Percentiles rank a stretch among this genome's conserved stretches.
phyloP scores from a whole-genome alignment of 2,797 vertebrate genomes.

The Zalophus californianus region DNA sequence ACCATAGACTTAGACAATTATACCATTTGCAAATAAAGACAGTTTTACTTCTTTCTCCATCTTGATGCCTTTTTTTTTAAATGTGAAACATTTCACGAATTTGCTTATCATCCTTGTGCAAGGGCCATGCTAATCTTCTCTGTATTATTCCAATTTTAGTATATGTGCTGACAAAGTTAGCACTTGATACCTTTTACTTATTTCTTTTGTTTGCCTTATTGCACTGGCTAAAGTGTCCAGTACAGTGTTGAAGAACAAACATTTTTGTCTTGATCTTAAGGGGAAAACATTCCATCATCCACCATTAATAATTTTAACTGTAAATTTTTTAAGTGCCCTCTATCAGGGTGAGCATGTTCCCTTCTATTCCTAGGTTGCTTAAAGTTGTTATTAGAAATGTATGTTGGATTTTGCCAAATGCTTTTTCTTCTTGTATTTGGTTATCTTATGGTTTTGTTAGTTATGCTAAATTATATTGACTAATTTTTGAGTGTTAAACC shows the following conservation, averaged over 20 bases:
- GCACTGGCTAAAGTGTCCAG: neutral
- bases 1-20: neutral
- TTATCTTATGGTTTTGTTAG: neutral
- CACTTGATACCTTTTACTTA: neutral
- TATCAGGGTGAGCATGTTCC: neutral
- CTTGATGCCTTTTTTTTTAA: neutral
- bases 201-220: neutral
- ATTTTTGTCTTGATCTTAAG: neutral
- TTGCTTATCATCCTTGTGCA: neutral
- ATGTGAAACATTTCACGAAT: neutral
- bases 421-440: neutral
- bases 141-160: neutral
- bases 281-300: neutral
- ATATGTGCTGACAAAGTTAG: neutral
- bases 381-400: neutral
- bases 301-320: neutral
- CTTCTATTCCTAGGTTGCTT: neutral
- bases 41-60: neutral
- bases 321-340: neutral
- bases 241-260: neutral
- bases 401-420: neutral
- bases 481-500: conserved; percentile 34
- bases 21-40: neutral
- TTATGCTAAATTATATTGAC: neutral
- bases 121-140: neutral